Conservation (phyloP, 2,888 invertebrate species). For the Scaptomyza reducta region DNA sequence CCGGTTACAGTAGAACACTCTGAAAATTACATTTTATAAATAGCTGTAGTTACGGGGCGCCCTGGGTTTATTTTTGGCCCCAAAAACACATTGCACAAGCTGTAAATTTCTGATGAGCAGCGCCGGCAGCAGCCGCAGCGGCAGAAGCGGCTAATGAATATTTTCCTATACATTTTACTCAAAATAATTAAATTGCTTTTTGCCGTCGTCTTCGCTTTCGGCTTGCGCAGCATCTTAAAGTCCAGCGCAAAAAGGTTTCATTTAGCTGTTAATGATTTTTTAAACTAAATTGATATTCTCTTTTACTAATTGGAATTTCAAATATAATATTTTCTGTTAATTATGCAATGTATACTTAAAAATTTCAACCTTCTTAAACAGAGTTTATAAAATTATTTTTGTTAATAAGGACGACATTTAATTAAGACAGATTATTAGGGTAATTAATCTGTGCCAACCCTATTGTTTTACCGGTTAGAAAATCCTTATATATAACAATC, state of each 20-base stretch:
- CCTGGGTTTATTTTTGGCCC: slow-evolving; percentile 43
- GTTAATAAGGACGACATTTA: background rate
- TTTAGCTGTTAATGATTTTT: background rate
- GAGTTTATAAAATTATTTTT: background rate
- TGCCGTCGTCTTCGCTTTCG: background rate
- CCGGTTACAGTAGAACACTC: slow-evolving; percentile 19
- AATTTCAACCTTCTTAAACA: background rate
- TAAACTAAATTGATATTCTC: background rate
- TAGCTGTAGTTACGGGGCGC: slow-evolving; percentile 34
- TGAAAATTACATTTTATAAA: slow-evolving; percentile 60
- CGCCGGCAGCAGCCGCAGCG: slow-evolving; percentile 55
- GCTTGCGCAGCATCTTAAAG: slow-evolving; percentile 6
- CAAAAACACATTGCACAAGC: slow-evolving; percentile 37
- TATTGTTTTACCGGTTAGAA: too few species aligned
- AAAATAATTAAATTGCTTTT: slow-evolving; percentile 60
- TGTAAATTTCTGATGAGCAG: slow-evolving; percentile 74
- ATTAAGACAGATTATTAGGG: background rate
- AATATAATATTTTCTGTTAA: background rate
- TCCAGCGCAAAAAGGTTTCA: background rate
- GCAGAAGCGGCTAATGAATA: slow-evolving; percentile 62
- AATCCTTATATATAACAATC: too few species aligned
- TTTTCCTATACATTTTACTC: slow-evolving; percentile 56
- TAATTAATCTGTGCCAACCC: background rate
- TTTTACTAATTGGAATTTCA: slow-evolving; percentile 3
- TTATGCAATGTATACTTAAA: background rate